These are phyloP conservation scores for Erethizon dorsatum DNA, from an alignment of 2,797 vertebrate species.

Conservation along the genomic window DNA sequence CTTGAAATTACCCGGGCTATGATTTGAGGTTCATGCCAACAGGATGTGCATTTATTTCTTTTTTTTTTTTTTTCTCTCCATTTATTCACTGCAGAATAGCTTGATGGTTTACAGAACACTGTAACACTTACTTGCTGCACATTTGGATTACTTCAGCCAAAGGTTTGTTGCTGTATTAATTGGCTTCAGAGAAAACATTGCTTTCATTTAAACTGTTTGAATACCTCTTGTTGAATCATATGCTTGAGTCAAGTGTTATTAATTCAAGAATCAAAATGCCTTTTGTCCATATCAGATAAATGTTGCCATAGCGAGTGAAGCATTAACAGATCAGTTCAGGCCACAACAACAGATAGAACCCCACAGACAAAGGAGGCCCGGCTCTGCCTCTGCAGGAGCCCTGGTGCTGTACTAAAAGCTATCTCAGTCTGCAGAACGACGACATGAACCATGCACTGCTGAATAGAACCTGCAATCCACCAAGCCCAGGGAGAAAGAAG, in stretches of 20 bases:
- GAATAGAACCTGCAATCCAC: constrained; percentile 89
- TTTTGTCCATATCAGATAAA: constrained; percentile 86
- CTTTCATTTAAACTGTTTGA: constrained; percentile 77
- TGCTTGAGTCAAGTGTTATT: constrained; percentile 82
- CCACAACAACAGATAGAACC: constrained; percentile 70
- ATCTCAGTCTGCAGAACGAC: constrained; percentile 85
- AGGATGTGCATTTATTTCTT: not conserved
- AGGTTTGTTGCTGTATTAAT: constrained; percentile 81
- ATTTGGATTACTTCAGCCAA: constrained; percentile 73
- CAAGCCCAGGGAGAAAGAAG: constrained; percentile 90
- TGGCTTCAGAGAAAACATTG: constrained; percentile 81
- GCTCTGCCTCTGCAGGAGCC: constrained; percentile 36
- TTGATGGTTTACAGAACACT: constrained; percentile 71
- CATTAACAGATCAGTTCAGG: constrained; percentile 83
- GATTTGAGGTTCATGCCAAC: constrained; percentile 13
- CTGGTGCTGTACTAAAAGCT: constrained; percentile 55
- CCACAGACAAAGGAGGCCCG: constrained; percentile 71
- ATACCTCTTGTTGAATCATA: constrained; percentile 82
- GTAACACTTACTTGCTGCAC: constrained; percentile 46
- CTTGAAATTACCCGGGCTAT: not conserved
- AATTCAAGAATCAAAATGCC: constrained; percentile 85
- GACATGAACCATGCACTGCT: not conserved
- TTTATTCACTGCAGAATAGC: constrained; percentile 68
- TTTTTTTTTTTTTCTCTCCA: not conserved
- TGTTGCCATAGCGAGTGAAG: constrained; percentile 65